Conservation (phyloP, 35 echinoderm and acorn worm genomes). For the Diadema setosum region DNA sequence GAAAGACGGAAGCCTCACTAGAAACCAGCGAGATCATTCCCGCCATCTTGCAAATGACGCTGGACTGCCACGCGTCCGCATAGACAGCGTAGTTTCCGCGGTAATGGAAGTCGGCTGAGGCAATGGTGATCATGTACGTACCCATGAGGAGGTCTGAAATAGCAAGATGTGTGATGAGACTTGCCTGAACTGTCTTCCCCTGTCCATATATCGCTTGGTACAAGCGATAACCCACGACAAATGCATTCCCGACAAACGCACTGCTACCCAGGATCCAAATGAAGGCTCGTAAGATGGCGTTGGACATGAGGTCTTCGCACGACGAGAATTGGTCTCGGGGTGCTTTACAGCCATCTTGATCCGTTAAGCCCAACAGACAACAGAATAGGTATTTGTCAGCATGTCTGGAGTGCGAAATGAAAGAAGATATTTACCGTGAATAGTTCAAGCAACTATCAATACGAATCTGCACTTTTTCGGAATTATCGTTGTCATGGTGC, state of each 20-base stretch:
- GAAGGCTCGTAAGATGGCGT: neutral
- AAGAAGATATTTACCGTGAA: too few relatives aligned
- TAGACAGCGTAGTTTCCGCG: neutral
- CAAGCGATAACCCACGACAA: neutral
- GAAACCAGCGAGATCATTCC: constrained; percentile 11
- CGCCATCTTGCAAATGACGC: neutral
- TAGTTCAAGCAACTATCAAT: too few relatives aligned
- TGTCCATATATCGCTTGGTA: too few relatives aligned
- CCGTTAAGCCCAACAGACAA: neutral
- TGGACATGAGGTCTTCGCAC: constrained; percentile 48
- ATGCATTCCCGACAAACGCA: constrained; percentile 39
- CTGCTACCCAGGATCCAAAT: constrained; percentile 54
- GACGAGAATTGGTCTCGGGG: constrained; percentile 46
- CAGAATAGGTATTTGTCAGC: constrained; percentile 40
- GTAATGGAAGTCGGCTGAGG: neutral
- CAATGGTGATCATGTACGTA: neutral
- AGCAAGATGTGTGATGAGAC: neutral
- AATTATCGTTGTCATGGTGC: too few relatives aligned
- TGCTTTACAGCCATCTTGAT: neutral
- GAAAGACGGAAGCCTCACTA: constrained; percentile 1
- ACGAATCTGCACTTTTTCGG: too few relatives aligned
- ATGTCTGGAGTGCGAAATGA: too few relatives aligned
- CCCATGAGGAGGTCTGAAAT: neutral
- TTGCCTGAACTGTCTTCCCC: constrained; percentile 20
- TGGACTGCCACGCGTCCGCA: neutral